Evolutionary conservation across 2,888 invertebrate species (phyloP), one percentile per base, ranked within the genome.

Genomic region (Camponotus fellah): DNA sequence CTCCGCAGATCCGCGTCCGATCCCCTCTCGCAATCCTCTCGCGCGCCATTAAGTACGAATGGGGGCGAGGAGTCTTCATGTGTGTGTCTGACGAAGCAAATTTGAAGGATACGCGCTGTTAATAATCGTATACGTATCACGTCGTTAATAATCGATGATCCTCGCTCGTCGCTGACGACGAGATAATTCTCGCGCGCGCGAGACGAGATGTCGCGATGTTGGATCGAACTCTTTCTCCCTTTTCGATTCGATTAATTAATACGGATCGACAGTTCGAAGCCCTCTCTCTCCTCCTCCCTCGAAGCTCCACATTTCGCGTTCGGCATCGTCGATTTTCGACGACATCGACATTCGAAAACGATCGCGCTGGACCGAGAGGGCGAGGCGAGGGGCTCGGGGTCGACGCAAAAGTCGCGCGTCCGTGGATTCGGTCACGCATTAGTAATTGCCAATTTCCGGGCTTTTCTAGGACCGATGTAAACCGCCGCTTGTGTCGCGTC

Each of bases 361-460:
- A 65, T 53, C 49, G 14, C 76, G 64, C 65, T 37, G 14, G 37
- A 37, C 46, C 64, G 26, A 26, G 2, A 26, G 26, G 75, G 83
- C 82, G 81, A 74, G 6, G 37, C 5, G 37, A 37, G 37, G 81
- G 65, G 62, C 81, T 68, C 40, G 40, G 40, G 9, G 85, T 81
- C 82, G 84, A 85, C 88, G 81, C 76, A 8, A 40, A 81, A 84
- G 84, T 87, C 26, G 10, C 40, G 12, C 72, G 83, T 87, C 77
- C 82, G 76, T 82, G 88, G 85, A 76, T 81, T 87, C 82, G 89
- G 89, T 87, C 89, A 90, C 90, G 90, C 90, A 90, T 90, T 90
- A 88, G 90, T 90, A 89, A 90, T 90, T 88, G 90, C 72, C 90
- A 90, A 90, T 90, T 90, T 90, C 89, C 89, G 86, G 46, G 83